Evolutionary conservation across 2,797 vertebrate species (phyloP).

Genomic region (Enteromius unitaeniatus): DNA sequence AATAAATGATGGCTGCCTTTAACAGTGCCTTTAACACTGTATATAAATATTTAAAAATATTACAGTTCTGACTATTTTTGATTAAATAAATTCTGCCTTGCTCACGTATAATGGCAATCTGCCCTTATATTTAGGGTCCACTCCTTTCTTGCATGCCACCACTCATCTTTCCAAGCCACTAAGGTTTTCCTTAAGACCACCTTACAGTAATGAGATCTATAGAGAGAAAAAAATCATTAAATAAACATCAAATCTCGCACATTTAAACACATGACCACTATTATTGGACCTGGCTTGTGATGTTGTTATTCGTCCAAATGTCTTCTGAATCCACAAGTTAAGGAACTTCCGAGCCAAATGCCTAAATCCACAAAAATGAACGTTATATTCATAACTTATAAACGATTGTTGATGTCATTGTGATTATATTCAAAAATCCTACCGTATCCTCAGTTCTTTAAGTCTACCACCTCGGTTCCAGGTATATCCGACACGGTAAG

Average conservation of each 20-base stretch:
- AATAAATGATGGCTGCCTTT: too few species aligned
- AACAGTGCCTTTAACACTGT: too few species aligned
- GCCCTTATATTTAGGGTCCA: constrained; percentile 85
- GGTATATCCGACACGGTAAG: constrained; percentile 68
- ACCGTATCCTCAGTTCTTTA: constrained; percentile 86
- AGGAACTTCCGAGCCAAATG: constrained; percentile 89
- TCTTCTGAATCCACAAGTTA: constrained; percentile 84
- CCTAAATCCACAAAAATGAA: constrained; percentile 68
- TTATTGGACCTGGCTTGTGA: constrained; percentile 82
- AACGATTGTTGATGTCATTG: background rate
- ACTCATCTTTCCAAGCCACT: constrained; percentile 84
- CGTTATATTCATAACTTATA: background rate
- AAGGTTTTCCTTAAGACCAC: constrained; percentile 76
- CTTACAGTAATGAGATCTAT: constrained; percentile 77
- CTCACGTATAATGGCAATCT: constrained; percentile 86
- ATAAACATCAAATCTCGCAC: background rate
- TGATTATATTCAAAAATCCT: background rate
- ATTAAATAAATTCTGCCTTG: background rate
- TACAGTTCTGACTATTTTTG: background rate
- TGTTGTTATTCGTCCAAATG: constrained; percentile 87
- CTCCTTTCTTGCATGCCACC: constrained; percentile 84
- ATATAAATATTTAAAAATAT: too few species aligned
- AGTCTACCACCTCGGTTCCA: constrained; percentile 80
- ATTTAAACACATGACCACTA: background rate
- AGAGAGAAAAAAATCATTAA: background rate